Conservation (phyloP, 2,888 invertebrate species). For the Trichopoda pennipes region DNA sequence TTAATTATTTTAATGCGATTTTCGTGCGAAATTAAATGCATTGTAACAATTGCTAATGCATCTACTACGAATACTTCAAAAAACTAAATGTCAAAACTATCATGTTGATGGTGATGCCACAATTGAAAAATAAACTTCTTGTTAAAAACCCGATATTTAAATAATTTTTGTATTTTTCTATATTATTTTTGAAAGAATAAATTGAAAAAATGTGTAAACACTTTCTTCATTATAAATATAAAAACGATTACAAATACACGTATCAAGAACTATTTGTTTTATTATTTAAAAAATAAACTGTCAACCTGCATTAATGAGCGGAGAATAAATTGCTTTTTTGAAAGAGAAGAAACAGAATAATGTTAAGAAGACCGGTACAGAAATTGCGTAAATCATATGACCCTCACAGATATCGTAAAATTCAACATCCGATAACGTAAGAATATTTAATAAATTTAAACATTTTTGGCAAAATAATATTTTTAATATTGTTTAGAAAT, state of each 20-base stretch:
- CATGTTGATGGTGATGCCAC: too few species aligned
- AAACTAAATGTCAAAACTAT: too few species aligned
- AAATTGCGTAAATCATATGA: not conserved
- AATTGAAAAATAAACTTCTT: too few species aligned
- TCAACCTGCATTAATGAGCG: not conserved
- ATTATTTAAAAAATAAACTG: not conserved
- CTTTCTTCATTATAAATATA: not conserved
- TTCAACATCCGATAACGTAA: not conserved
- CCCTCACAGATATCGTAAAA: not conserved
- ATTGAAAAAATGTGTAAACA: not conserved
- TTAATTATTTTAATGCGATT: too few species aligned
- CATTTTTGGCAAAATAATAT: not conserved
- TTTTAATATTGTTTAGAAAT: not conserved
- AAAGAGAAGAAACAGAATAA: not conserved
- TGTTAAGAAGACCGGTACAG: not conserved
- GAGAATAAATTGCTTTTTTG: not conserved
- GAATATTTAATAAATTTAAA: not conserved
- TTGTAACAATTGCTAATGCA: too few species aligned
- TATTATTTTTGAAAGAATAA: too few species aligned
- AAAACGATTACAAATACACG: not conserved
- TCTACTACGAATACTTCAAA: too few species aligned
- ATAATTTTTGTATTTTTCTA: too few species aligned
- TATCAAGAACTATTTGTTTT: not conserved
- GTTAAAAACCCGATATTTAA: too few species aligned
- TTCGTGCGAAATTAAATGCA: too few species aligned